Conservation (phyloP, 1,140 invertebrate genomes). For the Drosophila sulfurigaster region DNA sequence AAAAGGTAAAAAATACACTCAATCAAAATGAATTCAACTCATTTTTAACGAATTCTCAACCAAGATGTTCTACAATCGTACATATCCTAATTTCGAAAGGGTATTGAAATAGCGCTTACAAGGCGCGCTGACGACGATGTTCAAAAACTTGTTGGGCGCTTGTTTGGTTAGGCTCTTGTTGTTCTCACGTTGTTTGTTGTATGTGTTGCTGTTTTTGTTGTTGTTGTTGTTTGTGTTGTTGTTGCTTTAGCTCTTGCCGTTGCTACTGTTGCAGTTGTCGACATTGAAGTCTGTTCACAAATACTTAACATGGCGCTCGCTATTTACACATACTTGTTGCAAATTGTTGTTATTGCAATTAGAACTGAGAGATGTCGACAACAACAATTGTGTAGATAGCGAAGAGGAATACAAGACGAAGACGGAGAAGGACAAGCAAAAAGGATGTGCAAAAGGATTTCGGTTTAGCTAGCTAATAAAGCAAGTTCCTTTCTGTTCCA, state of each 20-base stretch:
- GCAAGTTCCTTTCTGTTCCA: slow-evolving; percentile 10
- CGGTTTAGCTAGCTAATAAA: slow-evolving; percentile 40
- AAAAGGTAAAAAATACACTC: too few species aligned
- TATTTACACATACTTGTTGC: slow-evolving; percentile 56
- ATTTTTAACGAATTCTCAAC: background rate
- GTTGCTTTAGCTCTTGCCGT: background rate
- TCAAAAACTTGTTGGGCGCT: slow-evolving; percentile 68
- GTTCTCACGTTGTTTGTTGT: slow-evolving; percentile 36
- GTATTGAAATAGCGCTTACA: slow-evolving; percentile 20
- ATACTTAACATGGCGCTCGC: slow-evolving; percentile 54
- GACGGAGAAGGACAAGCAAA: background rate
- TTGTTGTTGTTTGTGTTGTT: slow-evolving; percentile 9
- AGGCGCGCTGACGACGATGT: slow-evolving; percentile 43
- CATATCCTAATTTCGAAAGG: background rate
- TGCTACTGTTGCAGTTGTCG: slow-evolving; percentile 36
- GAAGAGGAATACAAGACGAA: background rate
- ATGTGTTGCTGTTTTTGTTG: slow-evolving; percentile 28
- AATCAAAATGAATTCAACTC: too few species aligned
- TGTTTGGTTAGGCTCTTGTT: slow-evolving; percentile 67
- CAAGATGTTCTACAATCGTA: too few species aligned
- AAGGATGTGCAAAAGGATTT: slow-evolving; percentile 17
- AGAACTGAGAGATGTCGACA: slow-evolving; percentile 15
- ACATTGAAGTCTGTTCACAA: slow-evolving; percentile 55
- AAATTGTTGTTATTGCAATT: slow-evolving; percentile 62
- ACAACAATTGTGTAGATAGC: background rate